Conservation (phyloP, 1,140 invertebrate species). For the Maconellicoccus hirsutus region DNA sequence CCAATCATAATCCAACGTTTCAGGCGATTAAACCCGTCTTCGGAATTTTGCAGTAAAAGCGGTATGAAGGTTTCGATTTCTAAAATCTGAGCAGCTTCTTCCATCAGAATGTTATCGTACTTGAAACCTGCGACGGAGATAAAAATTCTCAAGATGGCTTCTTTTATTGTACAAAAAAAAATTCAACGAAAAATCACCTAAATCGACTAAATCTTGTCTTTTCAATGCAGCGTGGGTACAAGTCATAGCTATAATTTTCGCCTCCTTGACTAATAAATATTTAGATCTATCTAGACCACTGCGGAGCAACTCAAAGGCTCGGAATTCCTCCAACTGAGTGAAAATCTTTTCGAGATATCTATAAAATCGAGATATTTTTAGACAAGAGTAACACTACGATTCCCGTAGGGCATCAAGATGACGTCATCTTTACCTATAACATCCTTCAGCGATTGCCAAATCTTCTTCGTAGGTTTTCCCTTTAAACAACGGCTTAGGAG, state of each 20-base stretch:
- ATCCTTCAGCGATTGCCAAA: constrained; percentile 81
- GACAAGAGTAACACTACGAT: not conserved
- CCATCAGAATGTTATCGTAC: constrained; percentile 99
- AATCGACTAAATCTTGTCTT: constrained; percentile 86
- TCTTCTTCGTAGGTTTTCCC: constrained; percentile 69
- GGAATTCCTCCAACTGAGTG: constrained; percentile 92
- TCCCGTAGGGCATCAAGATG: not conserved
- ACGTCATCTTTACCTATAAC: constrained; percentile 55
- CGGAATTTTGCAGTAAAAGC: constrained; percentile 88
- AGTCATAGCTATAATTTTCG: constrained; percentile 99
- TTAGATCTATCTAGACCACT: constrained; percentile 91
- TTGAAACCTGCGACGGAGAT: constrained; percentile 52
- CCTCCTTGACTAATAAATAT: constrained; percentile 95
- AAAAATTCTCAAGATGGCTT: too few relatives aligned
- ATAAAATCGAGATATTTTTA: not conserved
- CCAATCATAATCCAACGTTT: constrained; percentile 99
- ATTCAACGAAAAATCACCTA: constrained; percentile 41
- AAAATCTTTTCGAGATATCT: constrained; percentile 93
- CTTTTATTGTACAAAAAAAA: too few relatives aligned
- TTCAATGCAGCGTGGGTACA: constrained; percentile 98
- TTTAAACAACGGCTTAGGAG: constrained; percentile 85
- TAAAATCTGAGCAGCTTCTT: constrained; percentile 96
- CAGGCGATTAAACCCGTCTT: constrained; percentile 87
- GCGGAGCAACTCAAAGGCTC: constrained; percentile 91
- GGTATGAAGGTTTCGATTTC: constrained; percentile 99